Percentiles rank a stretch among this genome's conserved stretches.
phyloP scores from a whole-genome alignment of 2,888 invertebrate genomes.

The Hirtodrosophila histrioides region DNA sequence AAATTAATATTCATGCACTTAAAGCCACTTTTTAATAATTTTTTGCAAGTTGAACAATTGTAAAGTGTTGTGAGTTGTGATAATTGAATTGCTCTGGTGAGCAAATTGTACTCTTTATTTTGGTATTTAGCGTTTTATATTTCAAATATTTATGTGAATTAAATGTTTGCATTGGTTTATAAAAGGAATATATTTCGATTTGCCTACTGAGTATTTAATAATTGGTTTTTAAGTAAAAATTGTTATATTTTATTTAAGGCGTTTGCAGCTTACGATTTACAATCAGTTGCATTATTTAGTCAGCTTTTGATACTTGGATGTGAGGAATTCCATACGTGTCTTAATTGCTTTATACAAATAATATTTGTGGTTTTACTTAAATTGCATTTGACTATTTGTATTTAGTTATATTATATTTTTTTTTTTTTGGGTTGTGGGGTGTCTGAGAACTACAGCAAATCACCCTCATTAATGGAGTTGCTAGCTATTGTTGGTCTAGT shows the following conservation, averaged over 20 bases:
- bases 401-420: constrained; percentile 10
- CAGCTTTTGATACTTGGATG: constrained; percentile 83
- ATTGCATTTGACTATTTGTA: constrained; percentile 26
- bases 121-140: constrained; percentile 14
- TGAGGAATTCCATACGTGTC: constrained; percentile 68
- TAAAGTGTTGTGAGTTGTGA: constrained; percentile 30
- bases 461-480: constrained; percentile 36
- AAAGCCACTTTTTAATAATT: constrained; percentile 7
- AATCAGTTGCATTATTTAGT: constrained; percentile 56
- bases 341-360: constrained; percentile 21
- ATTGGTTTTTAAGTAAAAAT: constrained; percentile 24
- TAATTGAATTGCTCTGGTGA: constrained; percentile 46
- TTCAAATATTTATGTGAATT: constrained; percentile 35
- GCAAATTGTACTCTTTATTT: constrained; percentile 30
- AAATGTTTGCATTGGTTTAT: constrained; percentile 31
- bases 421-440: not conserved
- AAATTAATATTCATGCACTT: constrained; percentile 29
- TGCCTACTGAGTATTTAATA: constrained; percentile 59
- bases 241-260: constrained; percentile 35
- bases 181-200: constrained; percentile 45
- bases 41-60: constrained; percentile 26
- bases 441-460: constrained; percentile 26
- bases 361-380: constrained; percentile 27
- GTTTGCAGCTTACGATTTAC: constrained; percentile 31
- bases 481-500: constrained; percentile 1